Base-by-base conservation (phyloP, 2,888 invertebrate genomes). In the Cryptocephalus primarius region DNA sequence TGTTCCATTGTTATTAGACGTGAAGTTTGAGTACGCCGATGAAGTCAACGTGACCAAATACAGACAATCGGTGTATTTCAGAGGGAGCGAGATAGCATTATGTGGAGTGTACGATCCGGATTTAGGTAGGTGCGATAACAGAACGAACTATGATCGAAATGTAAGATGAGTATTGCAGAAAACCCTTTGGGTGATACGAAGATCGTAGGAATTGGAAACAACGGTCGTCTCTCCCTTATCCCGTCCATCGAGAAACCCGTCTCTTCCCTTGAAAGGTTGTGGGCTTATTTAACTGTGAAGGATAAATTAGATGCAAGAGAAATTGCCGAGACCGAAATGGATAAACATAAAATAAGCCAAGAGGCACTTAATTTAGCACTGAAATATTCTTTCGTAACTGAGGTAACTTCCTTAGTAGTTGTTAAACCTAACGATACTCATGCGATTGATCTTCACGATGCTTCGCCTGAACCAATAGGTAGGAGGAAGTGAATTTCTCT, bases 341-440 rank as follows among this genome's bases (percentile, higher is more conserved):
- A 54, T 40, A 22, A 22, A 22, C 22, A 22, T 22, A 22, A 22
- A 6, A 72, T 73, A 53, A 6, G 11, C 2, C 72, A 75, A 57
- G 72, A 70, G 55, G 79, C 79, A 0, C 65, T 80, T 8, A 68
- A 70, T 14, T 62, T 80, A 22, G 77, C 80, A 2, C 65, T 80
- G 32, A 74, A 77, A 48, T 62, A 62, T 47, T 57, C 57, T 8
- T 82, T 83, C 61, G 82, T 84, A 13, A 83, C 83, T 0, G 76
- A 80, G 4, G 68, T 83, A 44, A 83, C 81, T 3, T 82, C 82
- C 1, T 66, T 83, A 49, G 78, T 83, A 33, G 81, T 83, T 1
- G 79, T 80, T 8, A 80, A 81, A 57, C 80, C 80, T 1, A 75
- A 77, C 59, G 72, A 22, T 22, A 22, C 22, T 22, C 6, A 22